Percentiles rank a stretch among this genome's conserved stretches.
Conservation (phyloP, 2,113 vertebrate species). For the Tachuris rubrigastra region DNA sequence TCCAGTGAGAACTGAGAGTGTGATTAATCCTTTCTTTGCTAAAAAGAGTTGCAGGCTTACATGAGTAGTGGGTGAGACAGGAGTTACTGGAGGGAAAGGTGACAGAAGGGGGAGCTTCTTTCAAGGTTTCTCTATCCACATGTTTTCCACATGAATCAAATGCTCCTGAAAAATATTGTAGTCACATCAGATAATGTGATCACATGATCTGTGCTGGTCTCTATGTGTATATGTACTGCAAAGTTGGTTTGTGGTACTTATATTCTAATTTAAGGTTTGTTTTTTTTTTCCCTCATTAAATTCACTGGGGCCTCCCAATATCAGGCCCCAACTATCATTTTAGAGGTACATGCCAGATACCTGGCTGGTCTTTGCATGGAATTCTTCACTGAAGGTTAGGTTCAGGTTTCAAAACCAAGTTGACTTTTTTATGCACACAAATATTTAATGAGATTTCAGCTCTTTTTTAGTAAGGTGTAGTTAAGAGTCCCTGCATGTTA, state of each 20-base stretch:
- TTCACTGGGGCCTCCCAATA: background rate
- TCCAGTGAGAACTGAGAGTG: background rate
- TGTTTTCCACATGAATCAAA: background rate
- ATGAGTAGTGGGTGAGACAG: background rate
- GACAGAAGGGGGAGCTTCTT: background rate
- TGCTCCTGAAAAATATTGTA: background rate
- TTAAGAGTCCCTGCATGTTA: background rate
- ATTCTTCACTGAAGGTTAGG: background rate
- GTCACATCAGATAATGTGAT: background rate
- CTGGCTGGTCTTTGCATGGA: background rate
- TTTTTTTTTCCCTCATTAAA: fast-evolving
- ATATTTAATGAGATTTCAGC: background rate
- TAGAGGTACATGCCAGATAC: background rate
- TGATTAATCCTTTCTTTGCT: background rate
- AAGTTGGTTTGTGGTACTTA: background rate
- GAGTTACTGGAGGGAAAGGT: background rate
- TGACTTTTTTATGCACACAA: background rate
- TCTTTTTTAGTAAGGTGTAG: background rate
- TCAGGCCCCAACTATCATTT: background rate
- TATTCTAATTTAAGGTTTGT: background rate
- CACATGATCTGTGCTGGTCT: background rate
- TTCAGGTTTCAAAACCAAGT: background rate
- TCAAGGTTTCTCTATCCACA: background rate
- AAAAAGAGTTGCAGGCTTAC: background rate
- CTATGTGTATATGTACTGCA: background rate